Base-by-base conservation (phyloP, 2,113 vertebrate species). In the Protomyctophum bolini region DNA sequence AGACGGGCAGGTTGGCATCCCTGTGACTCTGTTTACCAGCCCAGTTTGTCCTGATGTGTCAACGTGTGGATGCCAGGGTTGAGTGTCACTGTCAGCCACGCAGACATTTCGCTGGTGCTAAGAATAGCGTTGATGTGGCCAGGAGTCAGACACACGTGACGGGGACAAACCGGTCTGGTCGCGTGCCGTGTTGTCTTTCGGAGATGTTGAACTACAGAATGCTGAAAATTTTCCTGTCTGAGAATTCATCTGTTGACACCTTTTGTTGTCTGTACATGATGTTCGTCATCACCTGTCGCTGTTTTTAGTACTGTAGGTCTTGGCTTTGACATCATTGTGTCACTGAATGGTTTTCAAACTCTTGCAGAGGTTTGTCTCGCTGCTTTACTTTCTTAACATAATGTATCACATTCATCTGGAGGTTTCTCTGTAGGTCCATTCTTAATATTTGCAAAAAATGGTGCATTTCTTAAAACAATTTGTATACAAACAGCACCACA, bases 151-250 rank as follows among this genome's bases (percentile, higher is more conserved):
- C 57, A 45, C 21, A 41, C 33, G 33, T 41, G 33, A 41, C 58
- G 73, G 48, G 61, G 72, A 76, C 50, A 63, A 79, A 79, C 75
- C 70, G 56, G 80, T 67, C 51, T 0, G 11, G 62, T 66, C 0
- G 51, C 70, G 68, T 73, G 63, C 29, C 59, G 58, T 15, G 0
- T 15, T 54, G n/a, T 60, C 49, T 61, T 48, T 58, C 49, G 10
- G 6, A 65, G 52, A 59, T 11, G 0, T 14, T 21, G 29, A 47
- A 69, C 66, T 79, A 78, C 57, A 74, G 47, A 70, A 79, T 80
- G 70, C 78, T 60, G 1, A 0, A 63, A 76, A 79, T 84, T 80
- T 46, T 21, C n/a, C 9, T 47, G 9, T 21, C 56, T 6, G 51
- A 12, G 56, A 15, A 29, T 7, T 28, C 15, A 7, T 21, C 6